phyloP scores from a whole-genome alignment of 2,113 vertebrate species.

The Xenotilapia longispinis region DNA sequence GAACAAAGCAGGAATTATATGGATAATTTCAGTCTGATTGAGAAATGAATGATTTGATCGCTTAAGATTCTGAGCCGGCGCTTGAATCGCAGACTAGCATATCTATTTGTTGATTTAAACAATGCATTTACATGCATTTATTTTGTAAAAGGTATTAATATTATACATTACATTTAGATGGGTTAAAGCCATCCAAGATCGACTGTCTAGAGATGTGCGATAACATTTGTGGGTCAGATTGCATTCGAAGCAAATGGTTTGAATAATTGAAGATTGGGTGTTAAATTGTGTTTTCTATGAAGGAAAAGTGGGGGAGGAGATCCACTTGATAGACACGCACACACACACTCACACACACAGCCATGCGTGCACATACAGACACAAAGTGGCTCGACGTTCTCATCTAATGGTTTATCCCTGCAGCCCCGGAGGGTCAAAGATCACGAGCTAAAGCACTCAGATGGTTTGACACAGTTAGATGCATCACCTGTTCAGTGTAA shows the following conservation, averaged over 20 bases:
- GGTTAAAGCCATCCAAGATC: conserved; percentile 3
- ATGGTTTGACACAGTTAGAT: conserved; percentile 41
- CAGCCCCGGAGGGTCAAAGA: conserved; percentile 58
- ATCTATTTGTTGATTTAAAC: not conserved
- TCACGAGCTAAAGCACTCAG: conserved; percentile 61
- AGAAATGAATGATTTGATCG: not conserved
- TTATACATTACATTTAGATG: not conserved
- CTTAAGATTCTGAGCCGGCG: not conserved
- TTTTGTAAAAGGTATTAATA: not conserved
- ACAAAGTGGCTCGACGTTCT: conserved; percentile 40
- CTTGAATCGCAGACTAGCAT: not conserved
- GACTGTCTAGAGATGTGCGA: not conserved
- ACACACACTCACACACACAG: not conserved
- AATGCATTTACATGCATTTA: not conserved
- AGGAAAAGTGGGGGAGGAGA: conserved; percentile 50
- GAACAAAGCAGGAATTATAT: conserved; percentile 18
- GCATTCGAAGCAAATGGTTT: conserved; percentile 62
- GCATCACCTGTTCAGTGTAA: conserved; percentile 64
- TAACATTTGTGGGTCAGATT: conserved; percentile 21
- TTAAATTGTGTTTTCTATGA: conserved; percentile 63
- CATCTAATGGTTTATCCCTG: conserved; percentile 65
- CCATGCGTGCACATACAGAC: not conserved
- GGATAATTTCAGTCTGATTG: not conserved
- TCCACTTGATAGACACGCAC: conserved; percentile 17
- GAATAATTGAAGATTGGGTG: conserved; percentile 70